Conservation (phyloP, 2,113 vertebrate genomes). For the Chloroceryle aenea region DNA sequence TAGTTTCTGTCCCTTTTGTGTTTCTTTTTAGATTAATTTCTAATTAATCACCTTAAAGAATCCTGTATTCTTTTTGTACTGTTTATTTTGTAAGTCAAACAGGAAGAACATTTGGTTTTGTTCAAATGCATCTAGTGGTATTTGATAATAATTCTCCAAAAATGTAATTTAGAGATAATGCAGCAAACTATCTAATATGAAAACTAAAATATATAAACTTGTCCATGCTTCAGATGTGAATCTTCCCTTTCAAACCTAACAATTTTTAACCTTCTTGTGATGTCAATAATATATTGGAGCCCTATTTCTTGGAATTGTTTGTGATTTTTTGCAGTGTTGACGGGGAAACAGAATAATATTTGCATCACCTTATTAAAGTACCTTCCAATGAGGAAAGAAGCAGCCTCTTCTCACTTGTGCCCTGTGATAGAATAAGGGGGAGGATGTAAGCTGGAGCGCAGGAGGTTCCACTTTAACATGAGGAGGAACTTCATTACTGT, state of each 20-base stretch:
- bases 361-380: background rate
- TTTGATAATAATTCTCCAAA: background rate
- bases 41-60: background rate
- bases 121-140: background rate
- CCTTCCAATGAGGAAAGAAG: background rate
- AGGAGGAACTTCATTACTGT: no score
- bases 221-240: background rate
- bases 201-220: background rate
- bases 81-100: background rate
- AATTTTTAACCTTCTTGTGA: background rate
- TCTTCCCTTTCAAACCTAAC: background rate
- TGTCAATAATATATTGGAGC: background rate
- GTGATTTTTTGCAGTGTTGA: background rate
- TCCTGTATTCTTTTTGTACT: background rate
- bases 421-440: no score
- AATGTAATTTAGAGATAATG: background rate
- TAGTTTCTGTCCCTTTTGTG: background rate
- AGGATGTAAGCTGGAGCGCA: no score
- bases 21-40: background rate
- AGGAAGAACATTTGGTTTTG: background rate
- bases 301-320: background rate
- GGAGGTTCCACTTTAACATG: no score
- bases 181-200: background rate
- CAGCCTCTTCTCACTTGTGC: no score
- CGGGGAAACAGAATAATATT: background rate